Conservation (phyloP, 2,888 invertebrate species). For the Callimorpha dominula region DNA sequence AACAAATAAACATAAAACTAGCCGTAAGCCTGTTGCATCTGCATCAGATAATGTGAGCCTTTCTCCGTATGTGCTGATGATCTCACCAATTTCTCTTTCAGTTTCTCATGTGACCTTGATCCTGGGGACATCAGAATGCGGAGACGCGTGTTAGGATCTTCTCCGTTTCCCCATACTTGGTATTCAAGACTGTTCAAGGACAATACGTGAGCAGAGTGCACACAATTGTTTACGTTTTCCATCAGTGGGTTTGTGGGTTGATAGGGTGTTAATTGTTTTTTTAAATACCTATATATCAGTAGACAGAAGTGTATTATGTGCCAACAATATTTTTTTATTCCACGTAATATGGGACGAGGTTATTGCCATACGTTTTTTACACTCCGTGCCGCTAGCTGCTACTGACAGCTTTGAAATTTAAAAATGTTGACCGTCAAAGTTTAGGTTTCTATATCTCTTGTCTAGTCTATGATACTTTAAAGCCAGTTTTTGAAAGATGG, state of each 20-base stretch:
- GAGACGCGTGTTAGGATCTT: conserved; percentile 21
- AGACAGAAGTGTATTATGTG: too few relatives aligned
- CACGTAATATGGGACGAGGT: too few relatives aligned
- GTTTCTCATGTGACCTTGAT: conserved; percentile 47
- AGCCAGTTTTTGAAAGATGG: too few relatives aligned
- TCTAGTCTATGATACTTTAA: too few relatives aligned
- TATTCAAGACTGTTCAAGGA: conserved; percentile 25
- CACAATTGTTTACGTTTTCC: neutral
- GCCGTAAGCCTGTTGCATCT: conserved; percentile 10
- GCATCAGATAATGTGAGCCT: conserved; percentile 19
- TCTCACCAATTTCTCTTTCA: conserved; percentile 50
- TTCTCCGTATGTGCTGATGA: conserved; percentile 39
- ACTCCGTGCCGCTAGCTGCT: too few relatives aligned
- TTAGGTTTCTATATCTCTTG: neutral
- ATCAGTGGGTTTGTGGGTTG: neutral
- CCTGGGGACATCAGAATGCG: conserved; percentile 18
- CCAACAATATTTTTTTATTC: too few relatives aligned
- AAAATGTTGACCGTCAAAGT: neutral
- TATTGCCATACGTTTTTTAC: too few relatives aligned
- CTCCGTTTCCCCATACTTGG: conserved; percentile 19
- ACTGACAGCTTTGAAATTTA: neutral
- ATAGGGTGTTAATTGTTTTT: neutral
- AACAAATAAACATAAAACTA: conserved; percentile 1
- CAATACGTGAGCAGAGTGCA: conserved; percentile 18
- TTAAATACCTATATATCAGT: too few relatives aligned